These are phyloP conservation scores for Homarus gammarus DNA, from an alignment of 2,888 invertebrate species.

Conservation along the genomic window DNA sequence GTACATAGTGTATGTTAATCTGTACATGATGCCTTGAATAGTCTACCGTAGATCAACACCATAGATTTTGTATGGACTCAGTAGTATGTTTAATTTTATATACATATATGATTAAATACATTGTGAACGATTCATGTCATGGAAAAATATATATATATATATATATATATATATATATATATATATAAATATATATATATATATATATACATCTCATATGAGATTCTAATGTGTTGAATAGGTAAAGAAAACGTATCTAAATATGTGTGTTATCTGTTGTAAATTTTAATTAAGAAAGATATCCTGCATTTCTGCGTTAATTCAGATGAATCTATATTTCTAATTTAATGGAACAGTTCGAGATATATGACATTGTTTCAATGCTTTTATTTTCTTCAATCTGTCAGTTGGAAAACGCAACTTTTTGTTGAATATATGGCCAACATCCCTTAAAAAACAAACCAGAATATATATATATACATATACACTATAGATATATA, in stretches of 20 bases:
- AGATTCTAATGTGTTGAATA: not conserved
- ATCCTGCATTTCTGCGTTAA: not conserved
- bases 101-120: slow-evolving; percentile 19
- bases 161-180: not conserved
- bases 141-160: not conserved
- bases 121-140: not conserved
- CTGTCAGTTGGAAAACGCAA: not conserved
- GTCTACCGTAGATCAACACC: slow-evolving; percentile 46
- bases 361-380: not conserved
- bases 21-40: slow-evolving; percentile 64
- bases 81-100: slow-evolving; percentile 57
- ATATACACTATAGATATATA: too few species aligned
- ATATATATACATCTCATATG: not conserved
- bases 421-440: not conserved
- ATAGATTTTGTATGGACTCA: slow-evolving; percentile 63
- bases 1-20: slow-evolving; percentile 43
- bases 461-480: too few species aligned
- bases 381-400: not conserved
- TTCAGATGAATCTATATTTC: not conserved
- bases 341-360: not conserved
- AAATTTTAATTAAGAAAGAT: slow-evolving; percentile 22
- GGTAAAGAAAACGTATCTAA: slow-evolving; percentile 9
- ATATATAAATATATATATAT: not conserved
- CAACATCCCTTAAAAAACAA: not conserved
- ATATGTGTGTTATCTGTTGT: slow-evolving; percentile 41